These are phyloP conservation scores for Hyperoplus lanceolatus DNA, from an alignment of 2,797 vertebrate species.

Conservation along the genomic window DNA sequence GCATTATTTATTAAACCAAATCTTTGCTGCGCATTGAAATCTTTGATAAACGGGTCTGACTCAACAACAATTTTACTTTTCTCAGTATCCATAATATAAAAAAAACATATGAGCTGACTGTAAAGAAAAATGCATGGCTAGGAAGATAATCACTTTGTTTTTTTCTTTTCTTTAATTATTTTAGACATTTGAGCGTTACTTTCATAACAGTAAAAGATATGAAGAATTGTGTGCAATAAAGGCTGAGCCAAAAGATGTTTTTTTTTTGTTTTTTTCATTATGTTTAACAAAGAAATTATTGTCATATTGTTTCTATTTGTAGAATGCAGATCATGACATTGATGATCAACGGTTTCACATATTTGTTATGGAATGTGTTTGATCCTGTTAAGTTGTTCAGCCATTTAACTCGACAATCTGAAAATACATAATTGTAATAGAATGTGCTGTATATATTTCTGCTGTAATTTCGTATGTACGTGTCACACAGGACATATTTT, in stretches of 20 bases:
- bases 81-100: constrained; percentile 7
- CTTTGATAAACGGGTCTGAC: constrained; percentile 35
- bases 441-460: constrained; percentile 76
- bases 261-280: constrained; percentile 33
- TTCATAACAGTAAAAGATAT: constrained; percentile 37
- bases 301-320: constrained; percentile 56
- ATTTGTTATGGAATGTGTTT: constrained; percentile 67
- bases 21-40: constrained; percentile 71
- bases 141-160: constrained; percentile 27
- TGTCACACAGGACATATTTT: constrained; percentile 67
- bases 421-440: constrained; percentile 74
- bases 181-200: constrained; percentile 28
- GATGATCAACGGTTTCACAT: constrained; percentile 42
- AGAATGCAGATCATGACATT: constrained; percentile 51
- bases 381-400: constrained; percentile 52
- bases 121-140: constrained; percentile 57
- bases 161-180: constrained; percentile 32
- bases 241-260: constrained; percentile 80
- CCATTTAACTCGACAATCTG: constrained; percentile 39
- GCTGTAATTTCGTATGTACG: constrained; percentile 68
- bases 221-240: constrained; percentile 65
- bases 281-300: constrained; percentile 41
- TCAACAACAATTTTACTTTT: constrained; percentile 18
- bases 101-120: constrained; percentile 35
- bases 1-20: constrained; percentile 34